A percentile compares a stretch with the other conserved stretches of the same genome.
Evolutionary conservation across 2,797 vertebrate genomes (phyloP).

Genomic region (Mareca penelope): DNA sequence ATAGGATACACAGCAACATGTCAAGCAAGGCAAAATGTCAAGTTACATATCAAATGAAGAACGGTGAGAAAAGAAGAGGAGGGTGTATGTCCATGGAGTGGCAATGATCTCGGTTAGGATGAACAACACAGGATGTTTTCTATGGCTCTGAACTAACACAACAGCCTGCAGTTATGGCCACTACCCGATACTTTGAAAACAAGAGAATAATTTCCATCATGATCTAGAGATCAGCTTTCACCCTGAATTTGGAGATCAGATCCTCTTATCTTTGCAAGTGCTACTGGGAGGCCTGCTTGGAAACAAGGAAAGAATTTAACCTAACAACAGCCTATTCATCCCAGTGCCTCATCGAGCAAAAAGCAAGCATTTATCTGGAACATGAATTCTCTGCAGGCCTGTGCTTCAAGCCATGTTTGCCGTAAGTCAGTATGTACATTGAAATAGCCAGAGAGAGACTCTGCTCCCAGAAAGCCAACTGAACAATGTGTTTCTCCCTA

Average conservation of each 20-base stretch:
- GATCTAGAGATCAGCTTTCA: slow-evolving; percentile 50
- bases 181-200: slow-evolving; percentile 19
- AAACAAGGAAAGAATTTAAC: slow-evolving; percentile 47
- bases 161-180: not conserved
- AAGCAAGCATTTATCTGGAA: not conserved
- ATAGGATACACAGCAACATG: not conserved
- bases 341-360: not conserved
- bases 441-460: not conserved
- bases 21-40: not conserved
- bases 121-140: slow-evolving; percentile 5
- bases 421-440: not conserved
- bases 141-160: not conserved
- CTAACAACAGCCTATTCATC: slow-evolving; percentile 49
- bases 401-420: not conserved
- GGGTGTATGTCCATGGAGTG: not conserved
- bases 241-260: slow-evolving; percentile 39
- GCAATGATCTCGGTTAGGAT: not conserved
- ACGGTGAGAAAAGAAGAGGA: not conserved
- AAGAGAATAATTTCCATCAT: slow-evolving; percentile 27
- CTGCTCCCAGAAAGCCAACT: not conserved
- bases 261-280: slow-evolving; percentile 55
- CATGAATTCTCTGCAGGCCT: slow-evolving; percentile 24
- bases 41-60: slow-evolving; percentile 1
- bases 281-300: slow-evolving; percentile 38
- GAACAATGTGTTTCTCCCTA: not conserved